A percentile compares a stretch with the other conserved stretches of the same genome.
phyloP scores from a whole-genome alignment of 2,888 invertebrate species.

The Tipula unca region DNA sequence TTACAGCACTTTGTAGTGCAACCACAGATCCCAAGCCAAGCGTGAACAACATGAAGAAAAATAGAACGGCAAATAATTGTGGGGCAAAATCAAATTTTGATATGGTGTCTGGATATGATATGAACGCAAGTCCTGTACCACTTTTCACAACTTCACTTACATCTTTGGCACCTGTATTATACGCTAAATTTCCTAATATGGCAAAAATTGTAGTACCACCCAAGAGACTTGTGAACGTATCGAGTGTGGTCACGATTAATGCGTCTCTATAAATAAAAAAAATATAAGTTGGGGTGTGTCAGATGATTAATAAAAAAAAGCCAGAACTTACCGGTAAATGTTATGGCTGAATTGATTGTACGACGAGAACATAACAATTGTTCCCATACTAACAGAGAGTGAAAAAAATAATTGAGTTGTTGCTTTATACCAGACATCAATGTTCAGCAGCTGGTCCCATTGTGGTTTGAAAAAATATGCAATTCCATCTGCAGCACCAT shows the following conservation, averaged over 20 bases:
- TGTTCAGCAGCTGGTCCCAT: slow-evolving; percentile 63
- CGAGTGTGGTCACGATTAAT: slow-evolving; percentile 69
- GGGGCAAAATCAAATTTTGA: slow-evolving; percentile 63
- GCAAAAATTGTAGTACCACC: slow-evolving; percentile 77
- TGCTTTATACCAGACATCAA: slow-evolving; percentile 70
- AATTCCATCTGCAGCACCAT: slow-evolving; percentile 66
- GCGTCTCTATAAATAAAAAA: slow-evolving; percentile 52
- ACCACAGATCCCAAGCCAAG: slow-evolving; percentile 69
- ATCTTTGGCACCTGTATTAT: slow-evolving; percentile 49
- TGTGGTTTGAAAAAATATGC: slow-evolving; percentile 70
- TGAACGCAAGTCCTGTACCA: slow-evolving; percentile 71
- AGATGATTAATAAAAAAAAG: neutral
- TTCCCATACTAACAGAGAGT: slow-evolving; percentile 62
- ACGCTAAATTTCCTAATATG: slow-evolving; percentile 69
- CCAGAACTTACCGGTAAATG: slow-evolving; percentile 50
- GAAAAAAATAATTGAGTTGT: slow-evolving; percentile 75
- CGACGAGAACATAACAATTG: slow-evolving; percentile 69
- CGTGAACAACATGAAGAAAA: slow-evolving; percentile 74
- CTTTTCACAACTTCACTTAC: slow-evolving; percentile 58
- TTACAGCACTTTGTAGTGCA: slow-evolving; percentile 58
- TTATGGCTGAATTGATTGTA: slow-evolving; percentile 65
- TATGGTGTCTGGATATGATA: slow-evolving; percentile 77
- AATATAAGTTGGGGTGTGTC: neutral
- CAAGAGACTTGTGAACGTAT: slow-evolving; percentile 70
- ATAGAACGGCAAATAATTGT: slow-evolving; percentile 69